phyloP scores from a whole-genome alignment of 2,888 invertebrate genomes.

The Dicyrtoma fusca region DNA sequence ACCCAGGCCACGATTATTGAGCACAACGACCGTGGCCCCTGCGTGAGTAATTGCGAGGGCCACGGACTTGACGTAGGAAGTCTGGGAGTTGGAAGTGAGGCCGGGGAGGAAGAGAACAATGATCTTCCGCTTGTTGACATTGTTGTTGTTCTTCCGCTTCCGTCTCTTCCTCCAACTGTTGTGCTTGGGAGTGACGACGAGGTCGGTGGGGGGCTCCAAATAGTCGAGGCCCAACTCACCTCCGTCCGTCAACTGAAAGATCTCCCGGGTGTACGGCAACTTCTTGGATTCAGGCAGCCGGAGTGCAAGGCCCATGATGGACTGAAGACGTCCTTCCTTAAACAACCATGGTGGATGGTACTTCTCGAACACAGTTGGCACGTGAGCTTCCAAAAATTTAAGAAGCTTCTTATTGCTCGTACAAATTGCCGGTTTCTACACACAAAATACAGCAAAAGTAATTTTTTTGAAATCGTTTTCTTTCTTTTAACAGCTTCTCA shows the following conservation, averaged over 20 bases:
- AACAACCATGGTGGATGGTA: background rate
- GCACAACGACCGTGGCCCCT: slow-evolving; percentile 72
- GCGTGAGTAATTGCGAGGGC: slow-evolving; percentile 69
- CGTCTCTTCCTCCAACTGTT: too few species aligned
- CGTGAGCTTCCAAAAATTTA: slow-evolving; percentile 1
- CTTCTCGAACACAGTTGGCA: background rate
- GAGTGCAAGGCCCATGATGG: slow-evolving; percentile 58
- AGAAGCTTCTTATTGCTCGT: slow-evolving; percentile 1
- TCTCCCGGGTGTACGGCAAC: slow-evolving; percentile 37
- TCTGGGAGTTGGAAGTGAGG: slow-evolving; percentile 74
- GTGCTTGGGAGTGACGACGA: too few species aligned
- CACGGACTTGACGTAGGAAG: slow-evolving; percentile 78
- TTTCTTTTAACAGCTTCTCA: too few species aligned
- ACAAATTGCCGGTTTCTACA: slow-evolving; percentile 3
- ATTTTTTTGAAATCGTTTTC: too few species aligned
- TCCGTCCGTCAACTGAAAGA: slow-evolving; percentile 38
- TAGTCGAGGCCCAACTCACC: slow-evolving; percentile 71
- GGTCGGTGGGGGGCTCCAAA: slow-evolving; percentile 61
- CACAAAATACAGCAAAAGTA: too few species aligned
- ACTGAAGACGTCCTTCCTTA: slow-evolving; percentile 52
- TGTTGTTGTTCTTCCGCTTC: too few species aligned
- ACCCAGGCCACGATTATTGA: slow-evolving; percentile 78
- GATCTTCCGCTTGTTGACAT: background rate
- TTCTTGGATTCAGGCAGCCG: slow-evolving; percentile 36
- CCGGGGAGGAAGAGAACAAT: slow-evolving; percentile 64